Percentiles rank a stretch among this genome's conserved stretches.
phyloP scores from a whole-genome alignment of 2,113 vertebrate species.

The Scatophagus argus region DNA sequence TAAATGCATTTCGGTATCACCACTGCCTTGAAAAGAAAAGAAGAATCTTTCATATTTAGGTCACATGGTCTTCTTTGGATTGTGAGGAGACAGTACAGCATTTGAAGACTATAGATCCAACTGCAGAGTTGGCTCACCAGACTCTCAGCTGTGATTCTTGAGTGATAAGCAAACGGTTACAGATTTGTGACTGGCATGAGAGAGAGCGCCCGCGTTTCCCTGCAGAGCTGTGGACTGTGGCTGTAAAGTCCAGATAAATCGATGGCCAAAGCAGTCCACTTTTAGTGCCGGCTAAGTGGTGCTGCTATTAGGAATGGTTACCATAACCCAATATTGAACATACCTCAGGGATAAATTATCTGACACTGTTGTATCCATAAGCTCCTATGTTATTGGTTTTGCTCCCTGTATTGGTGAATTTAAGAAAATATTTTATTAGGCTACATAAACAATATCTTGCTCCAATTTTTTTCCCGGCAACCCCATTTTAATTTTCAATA shows the following conservation, averaged over 20 bases:
- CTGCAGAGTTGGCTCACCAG: background rate
- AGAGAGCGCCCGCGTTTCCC: constrained; percentile 9
- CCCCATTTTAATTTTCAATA: no score
- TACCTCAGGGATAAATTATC: no score
- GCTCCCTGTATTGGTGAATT: no score
- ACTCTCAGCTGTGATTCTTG: constrained; percentile 34
- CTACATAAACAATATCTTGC: no score
- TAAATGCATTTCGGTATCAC: background rate
- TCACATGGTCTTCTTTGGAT: constrained; percentile 1
- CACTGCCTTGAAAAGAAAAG: background rate
- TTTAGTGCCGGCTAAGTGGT: constrained; percentile 47
- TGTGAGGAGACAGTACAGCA: background rate
- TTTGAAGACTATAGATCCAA: background rate
- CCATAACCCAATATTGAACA: no score
- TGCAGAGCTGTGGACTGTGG: constrained; percentile 19
- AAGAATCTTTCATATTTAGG: background rate
- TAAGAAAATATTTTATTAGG: no score
- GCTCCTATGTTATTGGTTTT: no score
- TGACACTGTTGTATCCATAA: no score
- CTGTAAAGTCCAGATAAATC: constrained; percentile 60
- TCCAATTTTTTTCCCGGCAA: no score
- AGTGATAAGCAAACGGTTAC: constrained; percentile 35
- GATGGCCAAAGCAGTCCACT: constrained; percentile 38
- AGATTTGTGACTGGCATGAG: constrained; percentile 34
- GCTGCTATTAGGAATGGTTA: no score